A percentile compares a stretch with the other conserved stretches of the same genome.
These are phyloP conservation scores for Leptocoma aspasia DNA, from an alignment of 2,113 vertebrate genomes.

Conservation along the genomic window DNA sequence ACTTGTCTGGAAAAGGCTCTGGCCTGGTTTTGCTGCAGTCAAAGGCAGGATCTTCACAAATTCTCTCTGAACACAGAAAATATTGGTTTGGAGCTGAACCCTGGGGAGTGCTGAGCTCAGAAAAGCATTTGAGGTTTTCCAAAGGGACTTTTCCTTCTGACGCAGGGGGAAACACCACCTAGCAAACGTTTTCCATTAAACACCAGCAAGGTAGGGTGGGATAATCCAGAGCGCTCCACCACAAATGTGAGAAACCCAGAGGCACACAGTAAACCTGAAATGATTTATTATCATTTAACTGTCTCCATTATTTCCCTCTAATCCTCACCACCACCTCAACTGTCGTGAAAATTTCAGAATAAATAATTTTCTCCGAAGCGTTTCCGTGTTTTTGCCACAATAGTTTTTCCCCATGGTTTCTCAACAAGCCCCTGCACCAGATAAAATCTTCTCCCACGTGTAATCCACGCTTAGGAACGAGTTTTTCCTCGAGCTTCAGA, in stretches of 20 bases:
- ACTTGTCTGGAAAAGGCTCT: not conserved
- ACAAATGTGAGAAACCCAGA: not conserved
- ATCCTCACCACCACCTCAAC: fast-evolving
- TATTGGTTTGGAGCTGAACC: not conserved
- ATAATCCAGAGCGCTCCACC: not conserved
- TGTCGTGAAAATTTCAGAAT: not conserved
- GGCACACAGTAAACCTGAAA: fast-evolving
- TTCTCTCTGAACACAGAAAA: not conserved
- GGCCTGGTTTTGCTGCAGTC: not conserved
- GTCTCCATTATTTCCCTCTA: not conserved
- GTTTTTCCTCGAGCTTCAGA: not conserved
- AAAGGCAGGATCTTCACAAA: not conserved
- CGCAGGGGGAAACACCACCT: not conserved
- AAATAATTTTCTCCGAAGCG: not conserved
- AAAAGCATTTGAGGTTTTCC: not conserved
- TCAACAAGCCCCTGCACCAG: not conserved
- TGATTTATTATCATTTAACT: too few relatives aligned
- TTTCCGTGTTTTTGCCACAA: fast-evolving
- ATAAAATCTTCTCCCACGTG: not conserved
- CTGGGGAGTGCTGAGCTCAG: not conserved
- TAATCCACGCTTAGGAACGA: not conserved
- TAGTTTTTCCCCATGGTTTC: not conserved
- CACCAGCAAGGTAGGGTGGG: not conserved
- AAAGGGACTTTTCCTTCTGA: not conserved
- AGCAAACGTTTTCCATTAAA: not conserved